Evolutionary conservation across 2,888 invertebrate species (phyloP).

Genomic region (Microplitis deprimator): DNA sequence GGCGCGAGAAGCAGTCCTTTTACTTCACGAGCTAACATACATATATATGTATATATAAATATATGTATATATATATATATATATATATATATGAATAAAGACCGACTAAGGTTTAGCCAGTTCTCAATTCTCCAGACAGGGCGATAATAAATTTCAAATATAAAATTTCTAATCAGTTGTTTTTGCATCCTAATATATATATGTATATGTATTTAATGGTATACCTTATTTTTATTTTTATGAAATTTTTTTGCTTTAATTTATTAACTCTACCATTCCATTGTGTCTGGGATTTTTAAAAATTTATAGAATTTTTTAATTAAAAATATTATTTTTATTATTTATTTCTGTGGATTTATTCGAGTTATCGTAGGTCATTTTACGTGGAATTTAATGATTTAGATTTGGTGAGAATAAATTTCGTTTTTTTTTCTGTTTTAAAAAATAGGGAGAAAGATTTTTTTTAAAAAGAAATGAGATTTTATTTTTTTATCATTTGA

Average conservation of each 20-base stretch:
- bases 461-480: too few relatives aligned
- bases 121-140: slow-evolving; percentile 44
- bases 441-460: too few relatives aligned
- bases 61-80: background rate
- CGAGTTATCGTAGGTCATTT: background rate
- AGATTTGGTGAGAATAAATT: background rate
- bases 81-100: slow-evolving; percentile 27
- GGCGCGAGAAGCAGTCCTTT: slow-evolving; percentile 53
- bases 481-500: too few relatives aligned
- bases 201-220: background rate
- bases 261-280: slow-evolving; percentile 19
- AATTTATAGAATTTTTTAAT: slow-evolving; percentile 38
- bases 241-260: slow-evolving; percentile 22
- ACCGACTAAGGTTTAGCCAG: slow-evolving; percentile 51
- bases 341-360: slow-evolving; percentile 15
- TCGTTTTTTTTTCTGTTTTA: too few relatives aligned
- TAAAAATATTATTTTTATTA: slow-evolving; percentile 13
- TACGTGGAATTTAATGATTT: background rate
- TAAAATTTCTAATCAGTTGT: slow-evolving; percentile 63
- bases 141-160: slow-evolving; percentile 71
- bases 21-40: slow-evolving; percentile 32
- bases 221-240: background rate
- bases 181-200: background rate
- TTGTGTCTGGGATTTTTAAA: slow-evolving; percentile 44
- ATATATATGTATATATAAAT: slow-evolving; percentile 17